phyloP scores from a whole-genome alignment of 92 coral and sea anemone genomes.

The Isaurus tuberculatus region DNA sequence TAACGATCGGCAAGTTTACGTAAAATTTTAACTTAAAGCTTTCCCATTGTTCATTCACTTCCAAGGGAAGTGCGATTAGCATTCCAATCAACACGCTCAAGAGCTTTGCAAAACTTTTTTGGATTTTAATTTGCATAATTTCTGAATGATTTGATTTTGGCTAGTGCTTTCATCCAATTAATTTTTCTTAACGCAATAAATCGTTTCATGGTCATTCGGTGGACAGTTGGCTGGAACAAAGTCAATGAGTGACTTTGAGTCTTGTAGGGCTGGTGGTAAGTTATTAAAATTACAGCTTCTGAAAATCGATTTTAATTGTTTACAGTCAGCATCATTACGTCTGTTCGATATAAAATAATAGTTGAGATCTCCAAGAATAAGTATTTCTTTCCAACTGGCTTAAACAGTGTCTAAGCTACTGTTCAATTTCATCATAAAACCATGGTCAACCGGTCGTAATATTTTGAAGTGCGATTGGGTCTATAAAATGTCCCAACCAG shows the following conservation, averaged over 20 bases:
- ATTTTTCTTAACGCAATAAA: constrained; percentile 31
- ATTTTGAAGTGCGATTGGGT: neutral
- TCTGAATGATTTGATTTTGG: constrained; percentile 24
- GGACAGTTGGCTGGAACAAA: constrained; percentile 3
- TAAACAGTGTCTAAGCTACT: too few species aligned
- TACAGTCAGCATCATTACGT: too few species aligned
- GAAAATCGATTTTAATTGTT: too few species aligned
- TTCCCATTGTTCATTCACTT: constrained; percentile 21
- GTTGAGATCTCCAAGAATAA: too few species aligned
- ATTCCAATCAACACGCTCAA: constrained; percentile 32
- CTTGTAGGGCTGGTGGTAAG: too few species aligned
- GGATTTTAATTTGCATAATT: constrained; percentile 40
- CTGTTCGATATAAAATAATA: too few species aligned
- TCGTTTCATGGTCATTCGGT: constrained; percentile 38
- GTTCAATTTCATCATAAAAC: too few species aligned
- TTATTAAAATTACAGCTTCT: too few species aligned
- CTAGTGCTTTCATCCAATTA: constrained; percentile 11
- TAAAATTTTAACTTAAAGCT: constrained; percentile 48
- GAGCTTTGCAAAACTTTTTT: constrained; percentile 23
- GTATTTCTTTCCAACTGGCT: too few species aligned
- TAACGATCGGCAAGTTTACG: constrained; percentile 2
- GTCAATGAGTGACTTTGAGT: constrained; percentile 5
- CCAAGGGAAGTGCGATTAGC: neutral
- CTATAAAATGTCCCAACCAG: neutral
- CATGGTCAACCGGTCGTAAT: neutral